Conservation (phyloP, 2,113 vertebrate species). For the Phrynocephalus versicolor region DNA sequence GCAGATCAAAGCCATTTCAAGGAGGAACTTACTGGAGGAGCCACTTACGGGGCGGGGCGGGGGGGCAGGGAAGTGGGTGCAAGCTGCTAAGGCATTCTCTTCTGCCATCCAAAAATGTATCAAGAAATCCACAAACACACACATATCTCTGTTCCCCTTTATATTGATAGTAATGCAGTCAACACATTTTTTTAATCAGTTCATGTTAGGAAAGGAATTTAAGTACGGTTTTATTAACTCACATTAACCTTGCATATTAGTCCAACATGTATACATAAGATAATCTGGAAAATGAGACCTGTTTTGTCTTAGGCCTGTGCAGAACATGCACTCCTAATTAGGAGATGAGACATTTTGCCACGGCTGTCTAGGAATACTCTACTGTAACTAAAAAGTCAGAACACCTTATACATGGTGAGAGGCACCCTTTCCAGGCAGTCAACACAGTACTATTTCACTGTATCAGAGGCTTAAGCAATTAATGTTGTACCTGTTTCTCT, state of each 20-base stretch:
- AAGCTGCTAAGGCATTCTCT: background rate
- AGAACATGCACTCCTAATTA: background rate
- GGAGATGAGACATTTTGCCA: background rate
- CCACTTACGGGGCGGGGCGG: background rate
- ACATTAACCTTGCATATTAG: background rate
- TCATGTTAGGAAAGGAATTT: background rate
- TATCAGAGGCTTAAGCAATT: background rate
- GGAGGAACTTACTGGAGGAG: background rate
- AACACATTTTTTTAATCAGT: background rate
- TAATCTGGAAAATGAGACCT: background rate
- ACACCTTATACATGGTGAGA: background rate
- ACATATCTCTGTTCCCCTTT: background rate
- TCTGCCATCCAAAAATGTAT: background rate
- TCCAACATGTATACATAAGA: background rate
- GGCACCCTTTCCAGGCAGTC: background rate
- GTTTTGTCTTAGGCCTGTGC: background rate
- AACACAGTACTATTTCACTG: background rate
- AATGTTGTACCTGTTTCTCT: background rate
- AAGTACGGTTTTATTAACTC: slow-evolving; percentile 1
- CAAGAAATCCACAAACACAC: background rate
- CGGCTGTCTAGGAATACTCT: background rate
- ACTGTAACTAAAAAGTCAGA: background rate
- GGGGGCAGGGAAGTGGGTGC: background rate
- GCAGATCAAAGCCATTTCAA: background rate
- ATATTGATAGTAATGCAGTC: background rate